These are phyloP conservation scores for Ctenoplectra terminalis DNA, from an alignment of 1,140 invertebrate species.

Conservation along the genomic window DNA sequence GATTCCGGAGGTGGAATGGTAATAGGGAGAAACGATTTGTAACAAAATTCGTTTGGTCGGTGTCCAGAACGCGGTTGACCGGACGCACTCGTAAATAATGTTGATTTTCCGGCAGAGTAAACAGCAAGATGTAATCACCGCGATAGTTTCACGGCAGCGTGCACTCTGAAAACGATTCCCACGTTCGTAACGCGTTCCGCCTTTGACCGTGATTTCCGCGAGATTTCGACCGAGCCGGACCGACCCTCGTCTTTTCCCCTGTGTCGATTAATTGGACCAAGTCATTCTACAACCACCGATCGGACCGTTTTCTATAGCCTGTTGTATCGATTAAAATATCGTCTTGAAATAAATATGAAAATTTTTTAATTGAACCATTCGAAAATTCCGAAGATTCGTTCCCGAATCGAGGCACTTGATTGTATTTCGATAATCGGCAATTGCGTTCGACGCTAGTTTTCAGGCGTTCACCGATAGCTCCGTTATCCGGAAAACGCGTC, in stretches of 20 bases:
- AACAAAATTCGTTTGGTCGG: neutral
- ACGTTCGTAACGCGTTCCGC: constrained; percentile 68
- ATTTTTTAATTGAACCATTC: too few species aligned
- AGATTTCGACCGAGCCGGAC: constrained; percentile 47
- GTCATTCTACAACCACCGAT: too few species aligned
- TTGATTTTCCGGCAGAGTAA: constrained; percentile 70
- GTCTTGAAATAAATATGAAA: too few species aligned
- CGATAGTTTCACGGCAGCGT: constrained; percentile 64
- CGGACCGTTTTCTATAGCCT: too few species aligned
- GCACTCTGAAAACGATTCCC: constrained; percentile 68
- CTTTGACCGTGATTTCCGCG: constrained; percentile 45
- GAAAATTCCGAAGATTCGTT: too few species aligned
- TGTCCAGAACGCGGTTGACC: neutral
- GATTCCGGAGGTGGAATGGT: neutral
- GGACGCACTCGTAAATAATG: constrained; percentile 61
- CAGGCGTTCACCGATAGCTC: too few species aligned
- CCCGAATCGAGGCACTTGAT: too few species aligned
- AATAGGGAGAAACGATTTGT: too few species aligned
- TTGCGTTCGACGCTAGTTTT: too few species aligned
- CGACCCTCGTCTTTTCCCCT: neutral
- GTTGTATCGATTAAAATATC: too few species aligned
- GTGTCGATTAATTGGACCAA: constrained; percentile 23
- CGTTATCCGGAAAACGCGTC: too few species aligned
- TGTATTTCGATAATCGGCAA: too few species aligned
- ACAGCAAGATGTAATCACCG: constrained; percentile 61